Base-by-base conservation (phyloP, 2,797 vertebrate species). In the Fistularia commersonii region DNA sequence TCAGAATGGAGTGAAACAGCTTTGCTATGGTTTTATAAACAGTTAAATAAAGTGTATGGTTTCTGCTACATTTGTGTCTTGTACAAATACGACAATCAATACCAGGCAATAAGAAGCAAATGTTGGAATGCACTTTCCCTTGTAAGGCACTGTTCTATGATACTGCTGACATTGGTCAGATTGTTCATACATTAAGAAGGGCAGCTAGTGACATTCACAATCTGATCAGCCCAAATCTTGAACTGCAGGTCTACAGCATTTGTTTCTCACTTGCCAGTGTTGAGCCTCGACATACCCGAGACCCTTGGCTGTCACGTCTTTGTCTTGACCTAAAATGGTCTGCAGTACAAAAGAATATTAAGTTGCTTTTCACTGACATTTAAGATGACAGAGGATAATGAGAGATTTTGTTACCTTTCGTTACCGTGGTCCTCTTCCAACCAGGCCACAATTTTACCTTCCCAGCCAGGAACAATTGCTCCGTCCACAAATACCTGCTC, bases 371-470 rank as follows among this genome's bases (percentile, higher is more conserved):
- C 11, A 46, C 6, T 5, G 7, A 43, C 32, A 23, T 23, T 58
- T 23, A 51, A 6, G 1, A 8, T 32, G 7, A 23, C 14, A 36
- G 32, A n/a, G 42, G 14, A 51, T 11, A 12, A 44, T 52, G 13
- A 35, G 1, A 38, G 8, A 33, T n/a, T 45, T 6, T 8, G 49
- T 48, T 75, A 88, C 92, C 90, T 94, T 75, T 92, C 93, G 52
- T 93, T 92, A 49, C 91, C 91, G 0, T 74, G 81, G 64, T 95
- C 93, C 77, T 97, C 95, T 80, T 98, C 95, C 34, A 98, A 91
- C 95, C 95, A 98, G 46, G 93, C 94, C 72, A 98, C 95, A 15
- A 98, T 98, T 86, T 98, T 98, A 11, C 95, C 95, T 74, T 98
- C 95, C 95, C 95, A 98, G 44, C 95, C 95, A 52, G 95, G 95